Evolutionary conservation across 2,888 invertebrate species (phyloP), one percentile per base, ranked within the genome.

Genomic region (Sinodicranocentrus sp.): DNA sequence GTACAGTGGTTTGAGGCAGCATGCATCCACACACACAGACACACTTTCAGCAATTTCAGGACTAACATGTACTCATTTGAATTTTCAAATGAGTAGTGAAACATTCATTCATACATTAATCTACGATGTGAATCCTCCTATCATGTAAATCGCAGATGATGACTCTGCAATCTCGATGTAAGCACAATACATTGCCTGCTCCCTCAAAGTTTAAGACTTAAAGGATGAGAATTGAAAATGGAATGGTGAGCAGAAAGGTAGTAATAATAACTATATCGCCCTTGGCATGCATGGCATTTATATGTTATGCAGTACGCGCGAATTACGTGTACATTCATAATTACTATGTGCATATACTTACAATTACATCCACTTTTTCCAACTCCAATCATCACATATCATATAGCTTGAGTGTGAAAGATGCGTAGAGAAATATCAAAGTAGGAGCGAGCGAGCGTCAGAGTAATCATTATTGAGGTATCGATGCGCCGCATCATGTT

Each of bases 241-340:
- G 28, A 61, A 61, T 28, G 61, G 15, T 23, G 21, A 2, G 23
- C 15, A 6, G 2, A 21, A 23, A 19, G 15, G 1, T 2, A 23
- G 19, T 17, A 17, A n/a, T 26, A 61, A 28, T 28, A 61, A 17
- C 1, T 13, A n/a, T 28, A 28, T 61, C 28, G 61, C 61, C 61
- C 61, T 61, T 61, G 61, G 61, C 61, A 61, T 61, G 57, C n/a
- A 61, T 28, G 28, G 1, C 26, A 26, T 26, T 13, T 33, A 33
- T 33, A n/a, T 33, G 10, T 33, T 33, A 10, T 48, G 48, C 48
- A n/a, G 48, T 25, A 23, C 57, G 25, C 57, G 63, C 63, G 33
- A 65, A 39, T 65, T 48, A 48, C 15, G 3, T 48, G 48, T 15
- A 48, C 48, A n/a, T n/a, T 10, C 6, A 48, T 48, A 48, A 10